A percentile compares a stretch with the other conserved stretches of the same genome.
Conservation (phyloP, 1,140 invertebrate species). For the Diorhabda elongata region DNA sequence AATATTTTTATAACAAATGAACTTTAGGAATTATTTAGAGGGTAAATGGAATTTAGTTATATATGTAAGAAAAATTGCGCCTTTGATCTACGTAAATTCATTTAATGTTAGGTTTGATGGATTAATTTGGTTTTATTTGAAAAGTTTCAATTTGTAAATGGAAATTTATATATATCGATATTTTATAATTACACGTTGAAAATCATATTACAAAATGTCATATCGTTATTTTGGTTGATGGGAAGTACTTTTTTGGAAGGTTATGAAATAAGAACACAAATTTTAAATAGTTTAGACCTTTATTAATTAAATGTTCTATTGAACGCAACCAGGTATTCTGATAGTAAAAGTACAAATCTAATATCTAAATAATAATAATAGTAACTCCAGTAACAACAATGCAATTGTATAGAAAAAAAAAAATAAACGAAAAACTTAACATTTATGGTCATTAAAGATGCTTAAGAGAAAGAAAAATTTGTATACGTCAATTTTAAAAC, state of each 20-base stretch:
- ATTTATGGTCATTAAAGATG: not conserved
- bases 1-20: too few species aligned
- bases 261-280: too few species aligned
- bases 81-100: too few species aligned
- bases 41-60: too few species aligned
- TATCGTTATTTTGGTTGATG: not conserved
- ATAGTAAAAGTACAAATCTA: slow-evolving; percentile 12
- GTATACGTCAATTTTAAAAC: slow-evolving; percentile 9
- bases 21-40: too few species aligned
- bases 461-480: not conserved
- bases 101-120: too few species aligned
- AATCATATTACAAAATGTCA: too few species aligned
- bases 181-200: too few species aligned
- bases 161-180: too few species aligned
- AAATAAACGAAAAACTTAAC: not conserved
- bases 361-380: slow-evolving; percentile 14
- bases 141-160: too few species aligned
- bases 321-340: not conserved
- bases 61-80: too few species aligned
- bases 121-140: too few species aligned
- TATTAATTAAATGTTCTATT: slow-evolving; percentile 6
- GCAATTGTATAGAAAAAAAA: not conserved
- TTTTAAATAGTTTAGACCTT: slow-evolving; percentile 13
- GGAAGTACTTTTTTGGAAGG: not conserved
- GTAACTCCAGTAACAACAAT: slow-evolving; percentile 9